A percentile compares a stretch with the other conserved stretches of the same genome.
phyloP scores from a whole-genome alignment of 2,797 vertebrate species.

The Melanotaenia maccullochi region DNA sequence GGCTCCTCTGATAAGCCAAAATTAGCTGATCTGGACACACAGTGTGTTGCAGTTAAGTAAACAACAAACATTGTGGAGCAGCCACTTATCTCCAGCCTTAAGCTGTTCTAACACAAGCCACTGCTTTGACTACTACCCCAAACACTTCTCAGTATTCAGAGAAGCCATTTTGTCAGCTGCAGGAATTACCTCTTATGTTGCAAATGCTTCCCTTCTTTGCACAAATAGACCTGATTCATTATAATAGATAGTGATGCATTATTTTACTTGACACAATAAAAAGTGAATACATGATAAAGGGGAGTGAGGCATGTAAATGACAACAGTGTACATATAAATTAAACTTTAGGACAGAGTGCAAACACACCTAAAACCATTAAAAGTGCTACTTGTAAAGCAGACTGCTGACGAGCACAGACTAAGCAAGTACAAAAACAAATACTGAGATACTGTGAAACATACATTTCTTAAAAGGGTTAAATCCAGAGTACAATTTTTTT shows the following conservation, averaged over 20 bases:
- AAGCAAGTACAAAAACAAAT: neutral
- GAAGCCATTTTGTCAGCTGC: neutral
- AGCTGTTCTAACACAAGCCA: slow-evolving; percentile 1
- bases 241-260: neutral
- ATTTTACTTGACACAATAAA: too few species aligned
- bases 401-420: neutral
- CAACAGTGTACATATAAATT: neutral
- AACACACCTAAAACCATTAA: neutral
- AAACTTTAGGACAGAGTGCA: neutral
- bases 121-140: neutral
- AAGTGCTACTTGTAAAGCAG: neutral
- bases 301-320: neutral
- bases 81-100: slow-evolving; percentile 4
- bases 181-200: neutral
- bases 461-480: neutral
- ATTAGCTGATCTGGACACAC: slow-evolving; percentile 7
- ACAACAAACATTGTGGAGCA: neutral
- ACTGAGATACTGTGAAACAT: neutral
- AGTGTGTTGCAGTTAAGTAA: neutral
- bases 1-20: slow-evolving; percentile 17
- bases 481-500: neutral
- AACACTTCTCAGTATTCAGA: neutral
- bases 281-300: neutral
- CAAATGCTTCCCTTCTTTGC: neutral
- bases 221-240: neutral